Conservation (phyloP, 2,797 vertebrate species). For the Pseudochirops corinnae region DNA sequence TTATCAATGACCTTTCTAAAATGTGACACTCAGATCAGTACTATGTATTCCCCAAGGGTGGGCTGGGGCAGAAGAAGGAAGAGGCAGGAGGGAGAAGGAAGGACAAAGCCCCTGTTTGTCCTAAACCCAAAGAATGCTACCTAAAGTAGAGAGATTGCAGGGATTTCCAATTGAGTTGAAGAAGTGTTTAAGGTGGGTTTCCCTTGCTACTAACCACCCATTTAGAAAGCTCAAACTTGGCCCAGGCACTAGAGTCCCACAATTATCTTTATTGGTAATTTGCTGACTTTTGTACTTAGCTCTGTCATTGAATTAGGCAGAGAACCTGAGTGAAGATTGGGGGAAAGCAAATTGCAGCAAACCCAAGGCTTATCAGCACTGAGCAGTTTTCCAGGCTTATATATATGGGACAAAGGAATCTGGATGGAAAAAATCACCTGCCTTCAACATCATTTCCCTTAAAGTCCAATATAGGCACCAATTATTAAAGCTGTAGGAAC, state of each 20-base stretch:
- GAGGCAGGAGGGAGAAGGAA: background rate
- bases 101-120: background rate
- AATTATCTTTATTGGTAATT: background rate
- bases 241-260: background rate
- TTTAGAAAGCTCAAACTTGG: background rate
- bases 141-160: background rate
- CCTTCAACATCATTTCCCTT: conserved; percentile 31
- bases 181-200: background rate
- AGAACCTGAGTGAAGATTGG: background rate
- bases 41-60: background rate
- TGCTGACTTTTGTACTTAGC: background rate
- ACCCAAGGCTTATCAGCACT: background rate
- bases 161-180: background rate
- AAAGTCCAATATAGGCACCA: background rate
- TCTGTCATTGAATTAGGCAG: conserved; percentile 22
- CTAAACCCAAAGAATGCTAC: background rate
- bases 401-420: background rate
- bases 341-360: conserved; percentile 10
- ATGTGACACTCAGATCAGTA: background rate
- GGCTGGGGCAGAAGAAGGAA: background rate
- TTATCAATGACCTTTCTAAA: background rate
- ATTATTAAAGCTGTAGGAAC: background rate
- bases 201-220: background rate
- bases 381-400: conserved; percentile 29
- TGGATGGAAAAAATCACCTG: background rate